phyloP scores from a whole-genome alignment of 2,113 vertebrate genomes.

The Psophia crepitans region DNA sequence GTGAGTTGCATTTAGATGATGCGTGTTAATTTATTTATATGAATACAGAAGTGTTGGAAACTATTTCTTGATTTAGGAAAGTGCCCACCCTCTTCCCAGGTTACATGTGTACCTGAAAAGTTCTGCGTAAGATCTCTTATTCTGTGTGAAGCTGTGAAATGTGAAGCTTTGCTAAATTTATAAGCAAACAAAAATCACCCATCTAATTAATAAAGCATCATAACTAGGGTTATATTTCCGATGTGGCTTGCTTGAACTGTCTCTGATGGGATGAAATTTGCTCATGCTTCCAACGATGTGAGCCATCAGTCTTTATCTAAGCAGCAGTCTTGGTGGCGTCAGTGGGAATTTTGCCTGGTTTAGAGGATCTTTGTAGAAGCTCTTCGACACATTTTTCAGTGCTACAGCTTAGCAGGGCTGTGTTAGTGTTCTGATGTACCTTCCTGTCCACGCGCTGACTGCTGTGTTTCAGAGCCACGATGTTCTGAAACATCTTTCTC shows the following conservation, averaged over 20 bases:
- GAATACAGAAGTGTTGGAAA: background rate
- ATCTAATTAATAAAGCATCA: background rate
- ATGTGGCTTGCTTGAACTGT: background rate
- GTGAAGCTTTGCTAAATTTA: background rate
- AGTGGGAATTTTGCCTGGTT: conserved; percentile 17
- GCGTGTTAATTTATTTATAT: background rate
- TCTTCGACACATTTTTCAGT: background rate
- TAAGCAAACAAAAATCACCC: background rate
- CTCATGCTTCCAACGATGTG: background rate
- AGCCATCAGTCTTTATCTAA: conserved; percentile 9
- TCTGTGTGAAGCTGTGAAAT: background rate
- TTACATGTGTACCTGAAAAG: background rate
- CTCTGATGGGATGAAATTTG: background rate
- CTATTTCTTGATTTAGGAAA: background rate
- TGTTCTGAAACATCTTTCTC: background rate
- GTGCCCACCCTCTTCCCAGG: background rate
- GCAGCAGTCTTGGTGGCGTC: conserved; percentile 3
- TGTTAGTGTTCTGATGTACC: background rate
- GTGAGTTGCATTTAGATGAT: background rate
- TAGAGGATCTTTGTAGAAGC: background rate
- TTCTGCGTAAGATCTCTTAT: background rate
- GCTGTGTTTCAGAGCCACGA: background rate
- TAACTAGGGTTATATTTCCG: background rate
- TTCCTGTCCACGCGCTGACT: background rate
- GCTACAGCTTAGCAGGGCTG: background rate